phyloP scores from a whole-genome alignment of 2,797 vertebrate species.

The Anguilla obscura region DNA sequence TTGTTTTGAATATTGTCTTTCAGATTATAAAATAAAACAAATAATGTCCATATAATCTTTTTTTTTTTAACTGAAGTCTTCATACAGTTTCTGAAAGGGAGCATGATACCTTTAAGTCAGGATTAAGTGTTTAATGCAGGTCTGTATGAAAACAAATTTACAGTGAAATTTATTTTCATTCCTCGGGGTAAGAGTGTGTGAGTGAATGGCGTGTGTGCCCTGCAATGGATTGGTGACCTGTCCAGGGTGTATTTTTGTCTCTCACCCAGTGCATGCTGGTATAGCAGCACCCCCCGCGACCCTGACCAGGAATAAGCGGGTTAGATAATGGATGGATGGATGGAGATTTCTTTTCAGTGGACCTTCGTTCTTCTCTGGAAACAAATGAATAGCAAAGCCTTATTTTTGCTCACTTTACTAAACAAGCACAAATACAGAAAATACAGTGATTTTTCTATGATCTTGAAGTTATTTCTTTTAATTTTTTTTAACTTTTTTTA shows the following conservation, averaged over 20 bases:
- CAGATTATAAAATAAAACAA: not conserved
- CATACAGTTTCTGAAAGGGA: not conserved
- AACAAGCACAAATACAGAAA: conserved; percentile 10
- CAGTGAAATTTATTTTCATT: conserved; percentile 1
- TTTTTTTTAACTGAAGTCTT: not conserved
- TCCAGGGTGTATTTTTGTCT: conserved; percentile 35
- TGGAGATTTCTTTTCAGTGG: not conserved
- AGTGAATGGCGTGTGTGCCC: too few species aligned
- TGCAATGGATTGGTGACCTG: not conserved
- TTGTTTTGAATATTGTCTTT: not conserved
- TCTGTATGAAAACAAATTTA: not conserved
- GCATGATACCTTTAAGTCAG: not conserved
- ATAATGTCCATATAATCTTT: not conserved
- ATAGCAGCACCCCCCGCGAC: too few species aligned
- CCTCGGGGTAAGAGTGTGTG: too few species aligned
- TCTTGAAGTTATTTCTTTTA: conserved; percentile 26
- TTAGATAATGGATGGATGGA: too few species aligned
- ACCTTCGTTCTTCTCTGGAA: conserved; percentile 42
- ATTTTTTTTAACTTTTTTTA: conserved; percentile 7
- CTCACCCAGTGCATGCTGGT: too few species aligned
- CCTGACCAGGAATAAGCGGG: too few species aligned
- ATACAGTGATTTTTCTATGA: conserved; percentile 16
- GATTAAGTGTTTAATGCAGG: conserved; percentile 8
- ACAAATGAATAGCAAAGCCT: conserved; percentile 50
- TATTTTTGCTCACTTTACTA: conserved; percentile 10